A percentile compares a stretch with the other conserved stretches of the same genome.
phyloP scores from a whole-genome alignment of 2,797 vertebrate genomes.

The Leptatherina wallacei region DNA sequence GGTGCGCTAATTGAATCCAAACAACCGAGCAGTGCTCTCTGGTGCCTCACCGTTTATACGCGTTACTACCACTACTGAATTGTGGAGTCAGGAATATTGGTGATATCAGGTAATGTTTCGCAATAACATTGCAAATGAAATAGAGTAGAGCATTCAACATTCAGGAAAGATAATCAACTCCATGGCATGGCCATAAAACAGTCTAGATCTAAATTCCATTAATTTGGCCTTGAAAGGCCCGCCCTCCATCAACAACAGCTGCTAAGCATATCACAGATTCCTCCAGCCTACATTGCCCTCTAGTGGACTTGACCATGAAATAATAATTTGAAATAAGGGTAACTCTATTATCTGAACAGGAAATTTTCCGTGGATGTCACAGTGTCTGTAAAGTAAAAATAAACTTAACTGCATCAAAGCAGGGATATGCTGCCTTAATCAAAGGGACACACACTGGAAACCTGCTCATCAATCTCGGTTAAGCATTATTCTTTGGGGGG shows the following conservation, averaged over 20 bases:
- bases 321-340: too few relatives aligned
- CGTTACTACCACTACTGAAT: too few relatives aligned
- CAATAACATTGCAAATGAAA: background rate
- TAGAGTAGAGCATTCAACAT: background rate
- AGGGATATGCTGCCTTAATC: background rate
- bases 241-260: background rate
- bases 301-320: conserved; percentile 40
- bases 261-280: background rate
- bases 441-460: background rate
- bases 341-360: too few relatives aligned
- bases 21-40: too few relatives aligned
- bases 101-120: too few relatives aligned
- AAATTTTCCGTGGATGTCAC: background rate
- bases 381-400: too few relatives aligned
- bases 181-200: too few relatives aligned
- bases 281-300: conserved; percentile 45
- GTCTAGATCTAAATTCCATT: too few relatives aligned
- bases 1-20: too few relatives aligned
- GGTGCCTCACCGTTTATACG: too few relatives aligned
- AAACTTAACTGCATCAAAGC: background rate
- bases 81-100: too few relatives aligned
- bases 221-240: too few relatives aligned
- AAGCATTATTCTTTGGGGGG: background rate
- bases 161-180: background rate
- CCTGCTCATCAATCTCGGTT: background rate